Conservation (phyloP, 2,888 invertebrate genomes). For the Perizoma affinitatum region DNA sequence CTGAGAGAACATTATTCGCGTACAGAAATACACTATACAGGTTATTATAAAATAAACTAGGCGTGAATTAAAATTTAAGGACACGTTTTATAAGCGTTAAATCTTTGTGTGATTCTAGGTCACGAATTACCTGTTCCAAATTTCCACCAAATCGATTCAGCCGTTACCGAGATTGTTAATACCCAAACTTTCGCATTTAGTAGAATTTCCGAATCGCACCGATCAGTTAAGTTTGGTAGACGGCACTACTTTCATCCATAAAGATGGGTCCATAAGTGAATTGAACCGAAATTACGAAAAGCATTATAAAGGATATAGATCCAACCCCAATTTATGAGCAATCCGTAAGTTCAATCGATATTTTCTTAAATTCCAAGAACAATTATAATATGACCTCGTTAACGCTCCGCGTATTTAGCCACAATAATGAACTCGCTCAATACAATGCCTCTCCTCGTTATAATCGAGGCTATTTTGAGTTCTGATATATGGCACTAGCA, state of each 20-base stretch:
- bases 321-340: constrained; percentile 2
- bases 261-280: neutral
- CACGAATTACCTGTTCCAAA: neutral
- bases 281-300: constrained; percentile 4
- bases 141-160: no score
- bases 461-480: constrained; percentile 22
- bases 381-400: neutral
- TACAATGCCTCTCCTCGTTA: constrained; percentile 8
- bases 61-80: no score
- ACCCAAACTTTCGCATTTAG: no score
- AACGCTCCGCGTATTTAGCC: constrained; percentile 1
- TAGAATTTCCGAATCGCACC: no score
- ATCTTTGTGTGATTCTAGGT: no score
- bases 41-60: neutral
- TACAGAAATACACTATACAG: neutral
- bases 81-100: no score
- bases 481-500: constrained; percentile 45
- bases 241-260: no score
- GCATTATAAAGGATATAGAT: neutral
- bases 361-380: constrained; percentile 2
- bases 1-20: neutral
- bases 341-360: neutral
- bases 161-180: no score
- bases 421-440: constrained; percentile 7
- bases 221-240: no score